These are phyloP conservation scores for Pemphigus obesinymphae DNA, from an alignment of 1,140 invertebrate species.

Conservation along the genomic window DNA sequence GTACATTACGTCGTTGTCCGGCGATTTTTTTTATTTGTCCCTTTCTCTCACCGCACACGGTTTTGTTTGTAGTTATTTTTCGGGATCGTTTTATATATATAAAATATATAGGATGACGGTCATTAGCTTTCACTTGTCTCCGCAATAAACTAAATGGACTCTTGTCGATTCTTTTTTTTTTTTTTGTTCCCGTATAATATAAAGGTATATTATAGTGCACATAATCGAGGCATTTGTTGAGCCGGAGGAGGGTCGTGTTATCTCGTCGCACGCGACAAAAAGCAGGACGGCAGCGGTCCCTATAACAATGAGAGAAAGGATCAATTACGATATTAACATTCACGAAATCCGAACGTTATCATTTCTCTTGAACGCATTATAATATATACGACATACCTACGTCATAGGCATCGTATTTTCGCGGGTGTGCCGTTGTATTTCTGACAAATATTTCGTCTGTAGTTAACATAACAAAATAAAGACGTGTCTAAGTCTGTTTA, in stretches of 20 bases:
- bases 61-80: conserved; percentile 1
- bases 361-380: no score
- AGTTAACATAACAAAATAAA: no score
- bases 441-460: no score
- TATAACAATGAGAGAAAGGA: neutral
- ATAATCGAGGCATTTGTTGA: neutral
- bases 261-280: neutral
- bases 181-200: neutral
- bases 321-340: neutral
- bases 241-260: neutral
- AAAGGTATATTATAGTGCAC: neutral
- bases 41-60: neutral
- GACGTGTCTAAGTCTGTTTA: no score
- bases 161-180: neutral
- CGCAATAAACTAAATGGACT: conserved; percentile 5
- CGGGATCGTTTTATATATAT: neutral
- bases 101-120: no score
- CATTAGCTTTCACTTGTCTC: conserved; percentile 24
- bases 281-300: neutral
- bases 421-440: no score
- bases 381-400: no score
- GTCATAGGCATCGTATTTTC: no score
- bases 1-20: neutral
- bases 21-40: neutral
- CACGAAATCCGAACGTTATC: neutral